Evolutionary conservation across 2,797 vertebrate genomes (phyloP).

Genomic region (Lithobates pipiens): DNA sequence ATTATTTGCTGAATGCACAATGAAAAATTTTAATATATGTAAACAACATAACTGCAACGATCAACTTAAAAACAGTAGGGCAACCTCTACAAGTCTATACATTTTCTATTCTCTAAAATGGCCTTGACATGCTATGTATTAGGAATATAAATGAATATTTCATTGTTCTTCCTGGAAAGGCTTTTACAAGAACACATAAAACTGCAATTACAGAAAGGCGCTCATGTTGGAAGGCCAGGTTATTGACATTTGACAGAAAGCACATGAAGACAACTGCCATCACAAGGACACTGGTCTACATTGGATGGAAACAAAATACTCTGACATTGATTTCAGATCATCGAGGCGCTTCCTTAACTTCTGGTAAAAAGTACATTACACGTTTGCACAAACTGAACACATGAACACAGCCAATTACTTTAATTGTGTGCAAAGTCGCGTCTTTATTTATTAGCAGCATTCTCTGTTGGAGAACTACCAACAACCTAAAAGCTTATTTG

Average conservation of each 20-base stretch:
- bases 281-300: constrained; percentile 22
- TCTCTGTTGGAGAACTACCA: constrained; percentile 58
- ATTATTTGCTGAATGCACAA: no score
- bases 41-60: no score
- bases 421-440: constrained; percentile 60
- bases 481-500: constrained; percentile 64
- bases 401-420: constrained; percentile 57
- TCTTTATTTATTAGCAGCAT: constrained; percentile 50
- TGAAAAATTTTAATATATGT: no score
- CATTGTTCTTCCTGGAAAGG: constrained; percentile 76
- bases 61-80: no score
- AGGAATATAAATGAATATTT: constrained; percentile 74
- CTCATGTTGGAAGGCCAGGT: constrained; percentile 29
- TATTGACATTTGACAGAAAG: constrained; percentile 55
- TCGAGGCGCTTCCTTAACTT: constrained; percentile 8
- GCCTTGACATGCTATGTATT: constrained; percentile 62
- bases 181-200: constrained; percentile 74
- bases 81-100: not conserved
- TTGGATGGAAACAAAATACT: constrained; percentile 11
- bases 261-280: constrained; percentile 57
- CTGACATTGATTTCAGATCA: constrained; percentile 45
- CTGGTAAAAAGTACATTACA: constrained; percentile 13
- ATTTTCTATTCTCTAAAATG: constrained; percentile 38
- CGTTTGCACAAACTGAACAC: constrained; percentile 19
- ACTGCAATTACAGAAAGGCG: constrained; percentile 59